phyloP scores from a whole-genome alignment of 2,888 invertebrate genomes.

The Scelioninae gen. 2 region DNA sequence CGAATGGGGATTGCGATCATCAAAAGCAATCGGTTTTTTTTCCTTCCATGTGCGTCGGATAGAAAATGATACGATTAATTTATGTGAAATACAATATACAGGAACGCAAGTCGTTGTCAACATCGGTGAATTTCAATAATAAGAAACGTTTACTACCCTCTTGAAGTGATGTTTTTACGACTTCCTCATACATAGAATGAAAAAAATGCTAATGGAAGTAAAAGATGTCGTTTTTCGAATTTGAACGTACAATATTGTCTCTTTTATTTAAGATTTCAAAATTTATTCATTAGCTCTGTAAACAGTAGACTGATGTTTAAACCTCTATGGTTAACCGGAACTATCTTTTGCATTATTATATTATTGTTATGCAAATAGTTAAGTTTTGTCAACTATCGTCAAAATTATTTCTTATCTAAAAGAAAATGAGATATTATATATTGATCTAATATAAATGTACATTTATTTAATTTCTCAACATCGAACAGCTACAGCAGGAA shows the following conservation, averaged over 20 bases:
- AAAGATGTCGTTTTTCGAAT: slow-evolving; percentile 56
- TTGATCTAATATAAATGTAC: too few species aligned
- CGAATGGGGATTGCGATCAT: slow-evolving; percentile 30
- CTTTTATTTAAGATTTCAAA: slow-evolving; percentile 44
- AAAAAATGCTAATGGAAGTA: slow-evolving; percentile 55
- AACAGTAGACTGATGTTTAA: too few species aligned
- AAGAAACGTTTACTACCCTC: slow-evolving; percentile 57
- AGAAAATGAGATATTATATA: too few species aligned
- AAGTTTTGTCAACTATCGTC: too few species aligned
- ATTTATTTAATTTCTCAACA: too few species aligned
- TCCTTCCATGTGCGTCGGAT: slow-evolving; percentile 41
- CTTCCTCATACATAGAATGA: slow-evolving; percentile 43
- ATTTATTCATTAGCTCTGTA: slow-evolving; percentile 47
- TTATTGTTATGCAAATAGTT: too few species aligned
- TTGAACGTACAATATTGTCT: slow-evolving; percentile 49
- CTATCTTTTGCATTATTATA: too few species aligned
- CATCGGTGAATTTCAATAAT: slow-evolving; percentile 57
- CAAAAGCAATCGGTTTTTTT: slow-evolving; percentile 48
- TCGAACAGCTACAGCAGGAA: too few species aligned
- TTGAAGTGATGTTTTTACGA: slow-evolving; percentile 57
- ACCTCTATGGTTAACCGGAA: too few species aligned
- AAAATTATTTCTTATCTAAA: too few species aligned
- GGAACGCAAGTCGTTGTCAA: slow-evolving; percentile 52
- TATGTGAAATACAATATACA: slow-evolving; percentile 58
- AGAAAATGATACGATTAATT: slow-evolving; percentile 60